A percentile compares a stretch with the other conserved stretches of the same genome.
These are phyloP conservation scores for Druceiella hillmani DNA, from an alignment of 2,888 invertebrate genomes.

Conservation along the genomic window DNA sequence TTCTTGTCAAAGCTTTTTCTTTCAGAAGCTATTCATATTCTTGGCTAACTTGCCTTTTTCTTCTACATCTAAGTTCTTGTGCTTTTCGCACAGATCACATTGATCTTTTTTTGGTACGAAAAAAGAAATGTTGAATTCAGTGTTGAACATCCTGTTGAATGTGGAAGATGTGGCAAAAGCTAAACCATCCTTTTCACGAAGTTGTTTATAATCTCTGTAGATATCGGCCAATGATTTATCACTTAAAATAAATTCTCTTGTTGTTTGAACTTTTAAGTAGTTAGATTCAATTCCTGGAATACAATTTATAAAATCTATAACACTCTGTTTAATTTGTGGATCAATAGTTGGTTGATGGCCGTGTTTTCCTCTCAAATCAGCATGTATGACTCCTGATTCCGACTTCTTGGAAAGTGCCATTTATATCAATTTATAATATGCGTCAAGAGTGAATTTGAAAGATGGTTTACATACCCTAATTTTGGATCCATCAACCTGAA, in stretches of 20 bases:
- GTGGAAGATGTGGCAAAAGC: slow-evolving; percentile 16
- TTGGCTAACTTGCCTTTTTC: slow-evolving; percentile 11
- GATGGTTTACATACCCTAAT: slow-evolving; percentile 10
- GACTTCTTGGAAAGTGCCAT: slow-evolving; percentile 7
- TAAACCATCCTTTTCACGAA: slow-evolving; percentile 14
- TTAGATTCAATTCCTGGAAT: slow-evolving; percentile 19
- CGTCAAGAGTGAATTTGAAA: slow-evolving; percentile 5
- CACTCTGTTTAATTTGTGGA: slow-evolving; percentile 8
- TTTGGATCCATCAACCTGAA: slow-evolving; percentile 11
- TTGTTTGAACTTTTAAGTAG: slow-evolving; percentile 20
- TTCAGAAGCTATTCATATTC: slow-evolving; percentile 9
- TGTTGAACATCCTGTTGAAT: slow-evolving; percentile 24
- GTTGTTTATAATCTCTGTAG: slow-evolving; percentile 20
- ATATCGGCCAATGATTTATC: too few species aligned
- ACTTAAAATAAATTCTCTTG: slow-evolving; percentile 1
- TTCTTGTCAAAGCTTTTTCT: slow-evolving; percentile 8
- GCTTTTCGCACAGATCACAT: slow-evolving; percentile 22
- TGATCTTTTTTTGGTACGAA: slow-evolving; percentile 23
- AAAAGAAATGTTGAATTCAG: slow-evolving; percentile 24
- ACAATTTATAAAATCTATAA: slow-evolving; percentile 10
- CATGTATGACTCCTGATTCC: slow-evolving; percentile 2
- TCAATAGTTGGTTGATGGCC: slow-evolving; percentile 4
- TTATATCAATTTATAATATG: slow-evolving; percentile 1
- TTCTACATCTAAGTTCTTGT: slow-evolving; percentile 13
- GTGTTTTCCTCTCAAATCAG: slow-evolving; percentile 8